Evolutionary conservation across 2,113 vertebrate genomes (phyloP).

Genomic region (Aegithalos caudatus): DNA sequence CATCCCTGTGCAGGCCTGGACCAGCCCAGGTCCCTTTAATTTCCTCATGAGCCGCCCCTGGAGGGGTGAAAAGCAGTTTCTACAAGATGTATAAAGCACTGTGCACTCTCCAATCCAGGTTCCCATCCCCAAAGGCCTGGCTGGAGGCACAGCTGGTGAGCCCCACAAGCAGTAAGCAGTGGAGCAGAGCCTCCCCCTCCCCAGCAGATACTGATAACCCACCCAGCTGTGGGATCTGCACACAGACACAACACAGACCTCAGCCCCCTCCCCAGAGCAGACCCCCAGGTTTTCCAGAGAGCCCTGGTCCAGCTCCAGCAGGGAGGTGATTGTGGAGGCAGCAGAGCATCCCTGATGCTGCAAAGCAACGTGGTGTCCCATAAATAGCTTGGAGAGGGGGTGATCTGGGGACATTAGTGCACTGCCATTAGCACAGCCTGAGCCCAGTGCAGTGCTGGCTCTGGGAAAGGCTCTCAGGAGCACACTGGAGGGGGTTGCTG

Average conservation of each 20-base stretch:
- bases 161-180: not conserved
- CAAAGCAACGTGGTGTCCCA: not conserved
- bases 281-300: not conserved
- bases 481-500: not conserved
- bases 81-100: not conserved
- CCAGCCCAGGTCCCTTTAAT: not conserved
- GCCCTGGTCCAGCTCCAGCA: not conserved
- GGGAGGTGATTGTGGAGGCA: not conserved
- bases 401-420: not conserved
- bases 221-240: not conserved
- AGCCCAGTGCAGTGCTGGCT: not conserved
- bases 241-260: fast-evolving
- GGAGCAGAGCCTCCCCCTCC: not conserved
- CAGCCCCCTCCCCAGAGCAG: not conserved
- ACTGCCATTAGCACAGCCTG: not conserved
- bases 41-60: not conserved
- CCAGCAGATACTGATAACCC: not conserved
- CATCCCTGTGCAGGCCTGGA: fast-evolving
- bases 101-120: fast-evolving
- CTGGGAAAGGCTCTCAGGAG: not conserved
- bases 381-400: not conserved
- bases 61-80: not conserved
- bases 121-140: not conserved
- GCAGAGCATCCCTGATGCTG: not conserved
- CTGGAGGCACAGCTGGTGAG: not conserved